Evolutionary conservation across 2,113 vertebrate species (phyloP), one percentile per base, ranked within the genome.

Genomic region (Atherinomorus stipes): DNA sequence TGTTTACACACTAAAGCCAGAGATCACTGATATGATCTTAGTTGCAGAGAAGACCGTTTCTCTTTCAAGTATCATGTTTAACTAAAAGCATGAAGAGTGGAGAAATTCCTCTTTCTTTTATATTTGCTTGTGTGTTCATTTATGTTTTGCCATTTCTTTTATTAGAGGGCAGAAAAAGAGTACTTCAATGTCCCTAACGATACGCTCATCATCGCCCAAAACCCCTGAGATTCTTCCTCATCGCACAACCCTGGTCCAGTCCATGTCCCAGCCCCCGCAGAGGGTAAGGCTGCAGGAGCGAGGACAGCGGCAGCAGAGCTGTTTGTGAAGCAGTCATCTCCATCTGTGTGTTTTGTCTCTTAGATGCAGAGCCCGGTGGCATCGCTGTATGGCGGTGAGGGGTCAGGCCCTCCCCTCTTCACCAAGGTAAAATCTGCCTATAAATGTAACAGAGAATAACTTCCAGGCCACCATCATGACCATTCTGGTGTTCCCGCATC

Each of bases 121-220:
- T 34, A 44, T 6, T 38, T 25, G 31, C 47, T 13, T 38, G 34
- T 59, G 7, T 49, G 15, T 25, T 61, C 22, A 59, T 71, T 83
- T 58, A 21, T 63, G 37, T 22, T 57, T 51, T 82, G 4, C 69
- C 8, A 8, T 34, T 31, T 31, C 9, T 71, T 58, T 71, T 88
- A 83, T 63, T 83, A 99, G 97, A 84, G 93, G 93, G 56, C 96
- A 99, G 77, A 99, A 97, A 94, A 99, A 99, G 94, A 97, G 93
- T 2, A 96, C 96, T 15, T 98, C 98, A 0, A 95, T 99, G 90
- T 99, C 97, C 58, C 90, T 99, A 81, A 99, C 97, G 5, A 99
- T 98, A 88, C 96, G 96, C 63, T 94, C 97, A 1, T 93, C 96
- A 15, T 94, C 96, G 22, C 96, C 96, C 16, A 97, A 96, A 89